Conservation (phyloP, 2,888 invertebrate genomes). For the Margaritifera margaritifera region DNA sequence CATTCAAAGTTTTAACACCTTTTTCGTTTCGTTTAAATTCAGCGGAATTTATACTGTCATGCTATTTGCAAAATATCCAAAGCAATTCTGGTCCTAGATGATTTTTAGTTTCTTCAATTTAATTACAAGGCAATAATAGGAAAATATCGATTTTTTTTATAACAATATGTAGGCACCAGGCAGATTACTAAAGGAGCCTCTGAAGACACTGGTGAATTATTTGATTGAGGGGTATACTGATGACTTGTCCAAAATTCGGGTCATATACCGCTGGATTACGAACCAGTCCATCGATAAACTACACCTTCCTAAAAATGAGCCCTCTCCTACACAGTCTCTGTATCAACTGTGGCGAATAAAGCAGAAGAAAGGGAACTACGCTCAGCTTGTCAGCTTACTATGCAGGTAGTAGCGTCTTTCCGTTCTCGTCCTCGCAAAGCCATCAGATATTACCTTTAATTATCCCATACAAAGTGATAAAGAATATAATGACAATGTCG, state of each 20-base stretch:
- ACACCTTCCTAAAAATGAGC: slow-evolving; percentile 46
- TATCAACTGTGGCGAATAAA: slow-evolving; percentile 63
- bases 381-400: slow-evolving; percentile 61
- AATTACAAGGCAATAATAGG: no score
- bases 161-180: slow-evolving; percentile 41
- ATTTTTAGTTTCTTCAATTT: no score
- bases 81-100: no score
- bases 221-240: slow-evolving; percentile 38
- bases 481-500: no score
- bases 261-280: slow-evolving; percentile 64
- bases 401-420: slow-evolving; percentile 41
- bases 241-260: slow-evolving; percentile 49
- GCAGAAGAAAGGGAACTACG: slow-evolving; percentile 63
- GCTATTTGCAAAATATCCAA: no score
- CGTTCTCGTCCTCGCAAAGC: no score
- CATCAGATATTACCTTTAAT: no score
- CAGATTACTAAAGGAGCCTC: slow-evolving; percentile 40
- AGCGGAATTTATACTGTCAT: no score
- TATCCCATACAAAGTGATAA: no score
- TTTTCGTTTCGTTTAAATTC: no score
- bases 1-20: not conserved
- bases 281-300: slow-evolving; percentile 50
- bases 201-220: slow-evolving; percentile 44
- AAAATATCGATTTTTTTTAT: not conserved
- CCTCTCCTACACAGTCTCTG: slow-evolving; percentile 52